These are phyloP conservation scores for Hypsopygia costalis DNA, from an alignment of 2,888 invertebrate genomes.

Conservation along the genomic window DNA sequence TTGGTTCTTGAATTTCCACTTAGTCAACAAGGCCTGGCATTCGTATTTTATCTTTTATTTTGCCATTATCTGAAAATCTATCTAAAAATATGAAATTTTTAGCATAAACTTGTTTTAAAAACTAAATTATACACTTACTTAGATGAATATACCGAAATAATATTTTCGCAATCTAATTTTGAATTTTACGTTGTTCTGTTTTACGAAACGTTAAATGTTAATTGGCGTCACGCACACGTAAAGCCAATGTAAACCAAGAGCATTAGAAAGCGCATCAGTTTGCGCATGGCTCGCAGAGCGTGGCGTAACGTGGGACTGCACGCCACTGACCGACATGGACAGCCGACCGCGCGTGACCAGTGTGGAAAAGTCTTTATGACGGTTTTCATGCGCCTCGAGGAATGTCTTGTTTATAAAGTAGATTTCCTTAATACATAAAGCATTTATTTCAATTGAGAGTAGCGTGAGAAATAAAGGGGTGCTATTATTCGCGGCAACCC, in stretches of 20 bases:
- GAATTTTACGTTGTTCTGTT: constrained; percentile 7
- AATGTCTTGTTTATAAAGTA: too few relatives aligned
- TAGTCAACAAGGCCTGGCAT: too few relatives aligned
- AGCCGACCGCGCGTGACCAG: constrained; percentile 48
- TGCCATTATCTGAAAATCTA: too few relatives aligned
- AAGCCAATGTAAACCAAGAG: constrained; percentile 22
- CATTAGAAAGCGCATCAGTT: constrained; percentile 72
- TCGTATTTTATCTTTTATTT: too few relatives aligned
- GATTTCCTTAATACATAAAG: too few relatives aligned
- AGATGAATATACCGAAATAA: too few relatives aligned
- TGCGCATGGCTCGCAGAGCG: constrained; percentile 57
- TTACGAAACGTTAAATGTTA: constrained; percentile 16
- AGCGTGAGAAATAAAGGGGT: neutral
- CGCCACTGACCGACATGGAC: constrained; percentile 64
- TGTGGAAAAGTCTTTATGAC: constrained; percentile 41
- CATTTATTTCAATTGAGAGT: too few relatives aligned
- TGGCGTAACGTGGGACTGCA: constrained; percentile 48
- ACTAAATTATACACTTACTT: too few relatives aligned
- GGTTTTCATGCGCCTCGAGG: constrained; percentile 15
- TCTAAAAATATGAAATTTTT: too few relatives aligned
- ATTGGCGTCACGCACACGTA: constrained; percentile 13
- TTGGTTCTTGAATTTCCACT: too few relatives aligned
- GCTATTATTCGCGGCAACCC: too few relatives aligned
- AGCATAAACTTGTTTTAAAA: too few relatives aligned
- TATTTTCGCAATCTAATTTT: neutral